Conservation (phyloP, 1,140 invertebrate genomes). For the Melitaea cinxia region DNA sequence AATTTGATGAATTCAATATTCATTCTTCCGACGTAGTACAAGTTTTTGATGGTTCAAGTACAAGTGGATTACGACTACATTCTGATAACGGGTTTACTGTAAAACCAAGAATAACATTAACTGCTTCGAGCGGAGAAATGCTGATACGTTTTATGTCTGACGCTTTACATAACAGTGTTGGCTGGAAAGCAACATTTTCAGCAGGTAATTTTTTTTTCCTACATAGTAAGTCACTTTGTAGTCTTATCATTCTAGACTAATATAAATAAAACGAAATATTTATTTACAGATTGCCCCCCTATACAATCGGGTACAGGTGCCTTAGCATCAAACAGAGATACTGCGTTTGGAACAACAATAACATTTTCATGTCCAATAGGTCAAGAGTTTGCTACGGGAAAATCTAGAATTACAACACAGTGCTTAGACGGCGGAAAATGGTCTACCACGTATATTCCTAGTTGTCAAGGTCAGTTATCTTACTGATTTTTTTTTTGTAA, state of each 20-base stretch:
- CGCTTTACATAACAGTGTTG: conserved; percentile 89
- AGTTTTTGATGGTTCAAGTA: conserved; percentile 94
- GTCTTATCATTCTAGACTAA: too few species aligned
- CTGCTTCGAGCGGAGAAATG: conserved; percentile 96
- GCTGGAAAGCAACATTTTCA: conserved; percentile 96
- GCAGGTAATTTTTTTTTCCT: conserved; percentile 84
- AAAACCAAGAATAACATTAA: conserved; percentile 93
- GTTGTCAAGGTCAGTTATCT: conserved; percentile 91
- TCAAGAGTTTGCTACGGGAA: conserved; percentile 96
- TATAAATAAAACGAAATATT: background rate
- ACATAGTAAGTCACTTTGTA: too few species aligned
- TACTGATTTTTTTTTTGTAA: background rate
- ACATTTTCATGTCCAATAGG: conserved; percentile 96
- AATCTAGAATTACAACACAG: conserved; percentile 90
- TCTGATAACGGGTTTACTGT: conserved; percentile 94
- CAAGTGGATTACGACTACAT: conserved; percentile 92
- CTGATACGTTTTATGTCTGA: conserved; percentile 93
- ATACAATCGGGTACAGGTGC: conserved; percentile 92
- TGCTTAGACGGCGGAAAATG: conserved; percentile 95
- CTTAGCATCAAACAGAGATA: conserved; percentile 94
- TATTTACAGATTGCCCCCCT: conserved; percentile 91
- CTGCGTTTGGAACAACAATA: conserved; percentile 94
- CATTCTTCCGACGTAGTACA: conserved; percentile 93
- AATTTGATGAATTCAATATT: conserved; percentile 93
- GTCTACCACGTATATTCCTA: conserved; percentile 95